Conservation (phyloP, 2,888 invertebrate species). For the Oscheius sp. region DNA sequence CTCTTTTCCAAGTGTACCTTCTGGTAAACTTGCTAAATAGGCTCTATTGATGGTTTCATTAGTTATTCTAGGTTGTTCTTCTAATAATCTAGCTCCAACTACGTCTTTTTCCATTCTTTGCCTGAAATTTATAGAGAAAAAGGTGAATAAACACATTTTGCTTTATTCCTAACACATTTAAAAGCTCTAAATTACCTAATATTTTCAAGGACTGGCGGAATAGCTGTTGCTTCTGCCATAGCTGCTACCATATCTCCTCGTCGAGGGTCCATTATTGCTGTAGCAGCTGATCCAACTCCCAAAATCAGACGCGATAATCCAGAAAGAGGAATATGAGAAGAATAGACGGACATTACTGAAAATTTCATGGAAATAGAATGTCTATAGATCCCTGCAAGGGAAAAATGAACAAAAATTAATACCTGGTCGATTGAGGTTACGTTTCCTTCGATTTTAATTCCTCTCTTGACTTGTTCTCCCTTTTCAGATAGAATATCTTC, state of each 20-base stretch:
- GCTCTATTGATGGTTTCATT: constrained; percentile 82
- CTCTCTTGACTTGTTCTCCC: constrained; percentile 81
- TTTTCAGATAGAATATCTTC: constrained; percentile 87
- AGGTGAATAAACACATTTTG: not conserved
- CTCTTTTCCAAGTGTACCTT: constrained; percentile 84
- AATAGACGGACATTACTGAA: constrained; percentile 37
- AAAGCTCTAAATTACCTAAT: constrained; percentile 41
- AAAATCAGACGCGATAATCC: constrained; percentile 42
- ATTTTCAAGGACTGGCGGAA: constrained; percentile 73
- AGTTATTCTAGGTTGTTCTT: constrained; percentile 85
- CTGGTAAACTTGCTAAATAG: constrained; percentile 79
- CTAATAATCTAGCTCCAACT: constrained; percentile 81
- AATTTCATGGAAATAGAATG: not conserved
- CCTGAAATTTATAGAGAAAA: constrained; percentile 67
- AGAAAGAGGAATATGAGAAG: constrained; percentile 54
- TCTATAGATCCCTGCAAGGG: not conserved
- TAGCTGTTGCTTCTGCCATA: constrained; percentile 89
- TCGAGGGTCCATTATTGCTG: constrained; percentile 48
- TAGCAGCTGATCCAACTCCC: constrained; percentile 46
- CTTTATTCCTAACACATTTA: not conserved
- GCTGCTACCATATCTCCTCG: constrained; percentile 86
- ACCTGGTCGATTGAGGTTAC: constrained; percentile 16
- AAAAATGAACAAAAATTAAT: not conserved
- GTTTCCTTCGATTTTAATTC: constrained; percentile 28
- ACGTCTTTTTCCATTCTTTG: constrained; percentile 80